phyloP scores from a whole-genome alignment of 2,888 invertebrate species.

The Sabellastarte sp. region DNA sequence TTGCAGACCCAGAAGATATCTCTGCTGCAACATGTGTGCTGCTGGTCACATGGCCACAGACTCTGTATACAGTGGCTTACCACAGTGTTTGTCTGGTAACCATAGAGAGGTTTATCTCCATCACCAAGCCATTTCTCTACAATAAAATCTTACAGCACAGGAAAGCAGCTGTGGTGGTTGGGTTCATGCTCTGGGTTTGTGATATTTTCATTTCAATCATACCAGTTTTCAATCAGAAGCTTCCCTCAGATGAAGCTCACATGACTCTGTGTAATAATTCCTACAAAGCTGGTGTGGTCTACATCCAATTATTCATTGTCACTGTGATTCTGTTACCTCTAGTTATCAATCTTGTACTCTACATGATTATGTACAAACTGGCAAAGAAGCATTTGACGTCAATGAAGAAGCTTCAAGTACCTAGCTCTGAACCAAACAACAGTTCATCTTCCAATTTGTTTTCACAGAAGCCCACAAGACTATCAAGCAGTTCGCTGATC shows the following conservation, averaged over 20 bases:
- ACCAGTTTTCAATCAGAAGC: background rate
- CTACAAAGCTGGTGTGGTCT: background rate
- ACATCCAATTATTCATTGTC: background rate
- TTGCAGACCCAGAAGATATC: background rate
- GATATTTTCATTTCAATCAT: background rate
- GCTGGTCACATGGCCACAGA: conserved; percentile 2
- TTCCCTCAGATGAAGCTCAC: background rate
- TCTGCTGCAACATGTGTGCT: background rate
- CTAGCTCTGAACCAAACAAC: background rate
- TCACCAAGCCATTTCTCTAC: conserved; percentile 1
- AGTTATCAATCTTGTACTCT: background rate
- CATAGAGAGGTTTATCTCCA: conserved; percentile 3
- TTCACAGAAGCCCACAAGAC: background rate
- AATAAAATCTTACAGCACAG: background rate
- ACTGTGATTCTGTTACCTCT: background rate
- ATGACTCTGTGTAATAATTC: background rate
- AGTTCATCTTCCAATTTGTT: background rate
- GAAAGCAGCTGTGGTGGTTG: background rate
- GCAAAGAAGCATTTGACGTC: background rate
- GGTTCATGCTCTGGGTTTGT: background rate
- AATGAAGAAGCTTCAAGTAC: background rate
- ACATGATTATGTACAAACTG: background rate
- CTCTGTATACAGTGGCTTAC: background rate
- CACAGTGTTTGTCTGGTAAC: background rate
- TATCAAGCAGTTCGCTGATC: background rate